Base-by-base conservation (phyloP, 2,113 vertebrate genomes). In the Castor canadensis region DNA sequence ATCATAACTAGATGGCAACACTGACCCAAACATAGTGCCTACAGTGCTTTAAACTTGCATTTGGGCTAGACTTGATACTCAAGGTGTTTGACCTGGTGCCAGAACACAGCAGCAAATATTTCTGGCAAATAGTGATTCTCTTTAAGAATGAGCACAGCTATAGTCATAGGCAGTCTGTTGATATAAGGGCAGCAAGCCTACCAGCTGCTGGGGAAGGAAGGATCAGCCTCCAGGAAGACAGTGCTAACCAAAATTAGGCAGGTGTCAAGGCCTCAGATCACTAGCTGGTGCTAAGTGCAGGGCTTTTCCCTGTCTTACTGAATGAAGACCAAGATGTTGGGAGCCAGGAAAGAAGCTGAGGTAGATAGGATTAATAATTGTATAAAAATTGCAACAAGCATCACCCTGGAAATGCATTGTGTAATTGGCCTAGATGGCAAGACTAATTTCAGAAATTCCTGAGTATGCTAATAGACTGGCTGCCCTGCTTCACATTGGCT, bases 21-120 rank as follows among this genome's bases (percentile, higher is more conserved):
- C 43, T 94, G 60, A 92, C n/a, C 16, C n/a, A 69, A 93, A 93
- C 86, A 69, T 2, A 9, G 62, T 54, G 8, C 32, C 89, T 96
- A 89, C 76, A 91, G 71, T 95, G 40, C 64, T 83, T 94, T 72
- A n/a, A 60, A n/a, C 40, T 56, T 67, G 8, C 38, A 89, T 76
- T 24, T 73, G 32, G 56, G 38, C 35, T 92, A 22, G 28, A 90
- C 58, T 93, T 81, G 60, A 26, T n/a, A 76, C 45, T 75, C 56
- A 79, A 35, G n/a, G 1, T 32, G 10, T 58, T 93, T 52, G 77
- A 71, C 15, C 40, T 80, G 60, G 6, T 43, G 38, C 62, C 62
- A 87, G 82, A 88, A 60, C 35, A 30, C 49, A 77, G 64, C 13
- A 93, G 43, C 32, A 89, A 60, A 30, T 62, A 35, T 92, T 92